These are phyloP conservation scores for Zaprionus davidi DNA, from an alignment of 1,140 invertebrate species.

Conservation along the genomic window DNA sequence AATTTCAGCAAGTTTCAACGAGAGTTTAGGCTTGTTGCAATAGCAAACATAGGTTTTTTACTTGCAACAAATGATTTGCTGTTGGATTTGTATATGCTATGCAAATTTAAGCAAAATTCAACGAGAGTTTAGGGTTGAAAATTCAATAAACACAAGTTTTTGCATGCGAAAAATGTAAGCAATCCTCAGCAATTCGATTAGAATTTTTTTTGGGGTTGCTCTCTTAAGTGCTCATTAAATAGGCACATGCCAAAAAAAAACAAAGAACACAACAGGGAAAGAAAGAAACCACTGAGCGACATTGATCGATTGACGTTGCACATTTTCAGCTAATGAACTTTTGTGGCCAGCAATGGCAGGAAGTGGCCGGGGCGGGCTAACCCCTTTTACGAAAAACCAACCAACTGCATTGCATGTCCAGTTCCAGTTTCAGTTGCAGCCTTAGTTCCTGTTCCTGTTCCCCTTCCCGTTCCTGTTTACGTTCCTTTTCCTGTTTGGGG, in stretches of 20 bases:
- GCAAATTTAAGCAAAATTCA: constrained; percentile 2
- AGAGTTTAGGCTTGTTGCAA: background rate
- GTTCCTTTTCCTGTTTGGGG: background rate
- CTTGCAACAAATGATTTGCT: background rate
- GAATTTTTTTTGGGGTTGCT: constrained; percentile 8
- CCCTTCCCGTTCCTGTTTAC: background rate
- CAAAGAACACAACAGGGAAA: background rate
- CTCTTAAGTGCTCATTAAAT: constrained; percentile 29
- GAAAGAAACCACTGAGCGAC: constrained; percentile 34
- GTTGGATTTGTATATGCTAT: background rate
- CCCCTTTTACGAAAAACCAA: background rate
- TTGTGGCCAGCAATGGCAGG: constrained; percentile 58
- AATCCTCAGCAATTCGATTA: background rate
- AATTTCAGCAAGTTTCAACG: background rate
- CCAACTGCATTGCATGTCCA: constrained; percentile 55
- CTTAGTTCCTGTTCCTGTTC: constrained; percentile 6
- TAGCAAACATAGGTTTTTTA: background rate
- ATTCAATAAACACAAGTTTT: background rate
- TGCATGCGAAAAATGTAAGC: background rate
- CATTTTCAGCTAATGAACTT: constrained; percentile 65
- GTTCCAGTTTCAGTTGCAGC: constrained; percentile 10
- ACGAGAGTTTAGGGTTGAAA: constrained; percentile 1
- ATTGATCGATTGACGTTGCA: constrained; percentile 66
- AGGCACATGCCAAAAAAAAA: constrained; percentile 19
- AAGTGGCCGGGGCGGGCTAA: constrained; percentile 8